These are phyloP conservation scores for Burhinus bistriatus DNA, from an alignment of 2,113 vertebrate species.

Conservation along the genomic window DNA sequence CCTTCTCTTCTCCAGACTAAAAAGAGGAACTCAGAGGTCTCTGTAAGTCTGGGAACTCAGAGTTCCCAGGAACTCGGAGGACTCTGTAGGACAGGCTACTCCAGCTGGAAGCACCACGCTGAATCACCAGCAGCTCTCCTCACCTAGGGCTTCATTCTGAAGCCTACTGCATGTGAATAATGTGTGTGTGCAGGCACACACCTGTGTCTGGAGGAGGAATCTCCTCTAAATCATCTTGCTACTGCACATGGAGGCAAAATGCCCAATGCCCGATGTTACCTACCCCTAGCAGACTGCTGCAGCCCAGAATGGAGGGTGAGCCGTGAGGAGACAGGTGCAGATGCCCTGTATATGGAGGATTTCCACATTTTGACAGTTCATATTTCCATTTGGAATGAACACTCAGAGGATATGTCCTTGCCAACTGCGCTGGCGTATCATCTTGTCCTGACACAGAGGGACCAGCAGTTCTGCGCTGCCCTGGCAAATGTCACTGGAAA, in stretches of 20 bases:
- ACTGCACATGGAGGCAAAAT: background rate
- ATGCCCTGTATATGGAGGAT: rapidly evolving
- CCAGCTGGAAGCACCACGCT: background rate
- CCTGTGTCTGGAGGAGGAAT: background rate
- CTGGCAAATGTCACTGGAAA: background rate
- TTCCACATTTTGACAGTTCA: background rate
- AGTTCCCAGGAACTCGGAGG: background rate
- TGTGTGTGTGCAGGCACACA: background rate
- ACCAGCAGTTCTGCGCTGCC: background rate
- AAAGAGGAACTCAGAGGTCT: too few relatives aligned
- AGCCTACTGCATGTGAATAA: background rate
- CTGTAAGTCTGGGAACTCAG: too few relatives aligned
- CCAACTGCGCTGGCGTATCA: background rate
- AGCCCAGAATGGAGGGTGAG: background rate
- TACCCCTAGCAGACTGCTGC: background rate
- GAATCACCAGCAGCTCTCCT: background rate
- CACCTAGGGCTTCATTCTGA: background rate
- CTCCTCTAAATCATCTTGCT: background rate
- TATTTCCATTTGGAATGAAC: background rate
- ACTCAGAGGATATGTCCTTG: background rate
- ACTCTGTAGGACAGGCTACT: background rate
- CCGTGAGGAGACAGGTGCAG: background rate
- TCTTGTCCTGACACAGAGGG: background rate
- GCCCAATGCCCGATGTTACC: rapidly evolving
- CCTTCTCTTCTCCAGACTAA: too few relatives aligned